phyloP scores from a whole-genome alignment of 2,888 invertebrate species.

The Ditula angustiorana region DNA sequence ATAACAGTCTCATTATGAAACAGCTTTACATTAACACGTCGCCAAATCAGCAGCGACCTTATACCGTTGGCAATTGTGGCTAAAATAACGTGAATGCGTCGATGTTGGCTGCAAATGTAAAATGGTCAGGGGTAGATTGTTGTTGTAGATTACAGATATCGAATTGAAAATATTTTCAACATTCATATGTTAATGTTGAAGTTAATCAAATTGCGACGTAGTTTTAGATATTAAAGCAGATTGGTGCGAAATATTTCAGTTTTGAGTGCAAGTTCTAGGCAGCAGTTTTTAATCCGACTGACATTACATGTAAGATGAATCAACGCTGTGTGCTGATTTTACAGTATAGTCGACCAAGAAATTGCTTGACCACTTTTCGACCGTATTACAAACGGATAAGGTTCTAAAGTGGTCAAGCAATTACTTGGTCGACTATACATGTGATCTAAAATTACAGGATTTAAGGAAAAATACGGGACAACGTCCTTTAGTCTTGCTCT shows the following conservation, averaged over 20 bases:
- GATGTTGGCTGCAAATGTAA: not conserved
- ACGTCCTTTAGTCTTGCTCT: too few relatives aligned
- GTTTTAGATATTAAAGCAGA: not conserved
- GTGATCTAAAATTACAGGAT: too few relatives aligned
- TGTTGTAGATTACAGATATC: not conserved
- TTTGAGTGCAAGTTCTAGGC: not conserved
- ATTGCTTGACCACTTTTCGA: too few relatives aligned
- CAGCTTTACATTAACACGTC: not conserved
- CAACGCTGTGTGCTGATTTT: too few relatives aligned
- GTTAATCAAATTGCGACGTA: not conserved
- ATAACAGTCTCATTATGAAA: not conserved
- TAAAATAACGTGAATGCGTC: not conserved
- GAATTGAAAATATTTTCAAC: slow-evolving; percentile 6
- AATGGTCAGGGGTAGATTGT: not conserved
- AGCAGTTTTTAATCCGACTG: too few relatives aligned
- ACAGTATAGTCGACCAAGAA: too few relatives aligned
- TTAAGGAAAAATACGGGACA: too few relatives aligned
- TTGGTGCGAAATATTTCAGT: not conserved
- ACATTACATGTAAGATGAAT: too few relatives aligned
- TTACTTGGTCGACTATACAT: too few relatives aligned
- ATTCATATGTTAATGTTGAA: not conserved
- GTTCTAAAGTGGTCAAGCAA: too few relatives aligned
- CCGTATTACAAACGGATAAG: too few relatives aligned
- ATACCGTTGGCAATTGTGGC: not conserved
- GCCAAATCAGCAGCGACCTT: not conserved